Evolutionary conservation across 2,797 vertebrate species (phyloP).

Genomic region (Helarctos malayanus): DNA sequence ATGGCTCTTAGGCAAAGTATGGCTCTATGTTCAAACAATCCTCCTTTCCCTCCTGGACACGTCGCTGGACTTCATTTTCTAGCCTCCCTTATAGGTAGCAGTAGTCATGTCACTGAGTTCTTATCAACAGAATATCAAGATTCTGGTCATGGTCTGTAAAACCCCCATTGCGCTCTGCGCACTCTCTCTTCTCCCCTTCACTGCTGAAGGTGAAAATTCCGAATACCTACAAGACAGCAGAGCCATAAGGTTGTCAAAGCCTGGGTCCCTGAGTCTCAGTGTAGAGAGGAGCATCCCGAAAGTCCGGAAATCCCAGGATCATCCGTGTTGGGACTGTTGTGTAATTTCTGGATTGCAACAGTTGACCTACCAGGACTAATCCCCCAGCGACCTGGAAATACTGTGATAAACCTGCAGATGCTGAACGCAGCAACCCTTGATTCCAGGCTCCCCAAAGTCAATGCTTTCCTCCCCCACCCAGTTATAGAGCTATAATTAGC

Average conservation of each 20-base stretch:
- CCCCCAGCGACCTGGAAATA: background rate
- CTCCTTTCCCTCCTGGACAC: background rate
- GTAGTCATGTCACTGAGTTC: background rate
- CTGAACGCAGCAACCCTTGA: background rate
- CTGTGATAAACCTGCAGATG: background rate
- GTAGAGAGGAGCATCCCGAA: background rate
- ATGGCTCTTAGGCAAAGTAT: slow-evolving; percentile 1
- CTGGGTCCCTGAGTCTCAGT: background rate
- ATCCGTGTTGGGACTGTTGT: background rate
- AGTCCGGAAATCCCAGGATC: background rate
- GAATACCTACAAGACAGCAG: background rate
- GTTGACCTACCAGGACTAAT: background rate
- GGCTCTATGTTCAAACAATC: background rate
- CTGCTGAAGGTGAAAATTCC: background rate
- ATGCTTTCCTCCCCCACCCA: background rate
- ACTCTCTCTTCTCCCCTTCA: background rate
- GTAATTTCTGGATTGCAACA: background rate
- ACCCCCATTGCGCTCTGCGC: background rate
- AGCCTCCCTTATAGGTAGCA: background rate
- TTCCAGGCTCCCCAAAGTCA: background rate
- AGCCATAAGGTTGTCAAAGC: background rate
- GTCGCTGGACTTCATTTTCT: background rate
- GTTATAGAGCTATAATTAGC: background rate
- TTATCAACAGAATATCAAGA: background rate
- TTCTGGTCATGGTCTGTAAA: background rate